Percentiles rank a stretch among this genome's conserved stretches.
phyloP scores from a whole-genome alignment of 1,140 invertebrate genomes.

The Harlomillsia oculata region DNA sequence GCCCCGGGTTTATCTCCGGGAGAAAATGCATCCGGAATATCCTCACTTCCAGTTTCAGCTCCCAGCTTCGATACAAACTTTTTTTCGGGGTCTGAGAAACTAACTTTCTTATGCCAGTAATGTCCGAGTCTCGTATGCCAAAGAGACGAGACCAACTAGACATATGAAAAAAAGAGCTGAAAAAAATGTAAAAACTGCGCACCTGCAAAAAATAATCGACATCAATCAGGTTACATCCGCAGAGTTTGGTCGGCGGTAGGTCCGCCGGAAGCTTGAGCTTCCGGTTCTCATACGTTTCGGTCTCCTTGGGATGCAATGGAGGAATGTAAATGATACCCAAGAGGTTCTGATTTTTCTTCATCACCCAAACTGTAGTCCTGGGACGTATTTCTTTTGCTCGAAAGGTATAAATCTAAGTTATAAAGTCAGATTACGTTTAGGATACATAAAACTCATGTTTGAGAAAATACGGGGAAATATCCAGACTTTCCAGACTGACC shows the following conservation, averaged over 20 bases:
- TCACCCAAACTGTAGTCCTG: constrained; percentile 1
- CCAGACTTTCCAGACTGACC: neutral
- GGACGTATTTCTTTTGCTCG: constrained; percentile 3
- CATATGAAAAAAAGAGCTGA: too few relatives aligned
- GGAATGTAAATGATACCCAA: neutral
- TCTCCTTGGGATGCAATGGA: neutral
- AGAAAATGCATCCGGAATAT: too few relatives aligned
- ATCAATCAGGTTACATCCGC: constrained; percentile 12
- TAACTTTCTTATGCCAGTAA: too few relatives aligned
- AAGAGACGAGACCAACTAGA: too few relatives aligned
- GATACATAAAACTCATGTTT: too few relatives aligned
- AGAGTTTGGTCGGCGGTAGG: constrained; percentile 6
- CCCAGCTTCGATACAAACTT: too few relatives aligned
- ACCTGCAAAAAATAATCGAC: constrained; percentile 4
- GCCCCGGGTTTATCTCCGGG: too few relatives aligned
- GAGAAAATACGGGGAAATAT: too few relatives aligned
- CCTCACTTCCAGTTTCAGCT: too few relatives aligned
- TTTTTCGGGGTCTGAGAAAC: too few relatives aligned
- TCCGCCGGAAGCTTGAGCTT: constrained; percentile 2
- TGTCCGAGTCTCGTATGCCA: too few relatives aligned
- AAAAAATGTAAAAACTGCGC: neutral
- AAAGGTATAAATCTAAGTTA: neutral
- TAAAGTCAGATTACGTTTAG: too few relatives aligned
- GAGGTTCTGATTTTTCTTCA: constrained; percentile 4
- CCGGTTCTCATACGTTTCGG: constrained; percentile 4